phyloP scores from a whole-genome alignment of 2,888 invertebrate genomes.

The Agrochola litura region DNA sequence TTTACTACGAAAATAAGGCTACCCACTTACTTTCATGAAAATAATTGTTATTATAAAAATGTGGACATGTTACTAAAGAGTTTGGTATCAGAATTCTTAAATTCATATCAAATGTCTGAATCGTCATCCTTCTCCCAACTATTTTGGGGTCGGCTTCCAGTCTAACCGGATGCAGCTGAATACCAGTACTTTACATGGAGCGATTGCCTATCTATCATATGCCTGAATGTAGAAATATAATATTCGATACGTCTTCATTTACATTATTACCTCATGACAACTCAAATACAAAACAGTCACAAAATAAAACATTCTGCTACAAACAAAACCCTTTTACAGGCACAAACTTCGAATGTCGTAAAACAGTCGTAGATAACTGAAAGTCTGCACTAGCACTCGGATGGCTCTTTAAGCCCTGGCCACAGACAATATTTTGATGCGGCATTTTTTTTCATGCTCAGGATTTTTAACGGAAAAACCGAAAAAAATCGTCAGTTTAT shows the following conservation, averaged over 20 bases:
- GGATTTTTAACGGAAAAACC: not conserved
- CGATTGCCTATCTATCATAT: not conserved
- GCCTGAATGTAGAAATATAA: not conserved
- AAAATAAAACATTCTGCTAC: constrained; percentile 13
- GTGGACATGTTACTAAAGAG: not conserved
- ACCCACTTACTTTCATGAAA: no score
- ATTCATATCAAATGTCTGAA: not conserved
- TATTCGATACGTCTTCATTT: not conserved
- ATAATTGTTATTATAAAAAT: not conserved
- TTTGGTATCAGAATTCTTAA: not conserved
- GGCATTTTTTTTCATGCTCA: not conserved
- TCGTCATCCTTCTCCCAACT: not conserved
- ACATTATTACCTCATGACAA: not conserved
- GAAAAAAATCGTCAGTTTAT: no score
- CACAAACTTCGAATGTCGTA: constrained; percentile 57
- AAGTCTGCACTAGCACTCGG: constrained; percentile 59
- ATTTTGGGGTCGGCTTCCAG: not conserved
- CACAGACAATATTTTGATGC: no score
- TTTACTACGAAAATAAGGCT: not conserved
- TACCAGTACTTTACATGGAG: not conserved
- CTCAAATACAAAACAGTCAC: constrained; percentile 2
- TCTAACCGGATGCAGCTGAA: not conserved
- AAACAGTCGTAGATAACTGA: constrained; percentile 59
- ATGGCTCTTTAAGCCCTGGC: constrained; percentile 38
- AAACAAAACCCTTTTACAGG: constrained; percentile 12